Conservation (phyloP, 2,888 invertebrate genomes). For the Hypercompe scribonia region DNA sequence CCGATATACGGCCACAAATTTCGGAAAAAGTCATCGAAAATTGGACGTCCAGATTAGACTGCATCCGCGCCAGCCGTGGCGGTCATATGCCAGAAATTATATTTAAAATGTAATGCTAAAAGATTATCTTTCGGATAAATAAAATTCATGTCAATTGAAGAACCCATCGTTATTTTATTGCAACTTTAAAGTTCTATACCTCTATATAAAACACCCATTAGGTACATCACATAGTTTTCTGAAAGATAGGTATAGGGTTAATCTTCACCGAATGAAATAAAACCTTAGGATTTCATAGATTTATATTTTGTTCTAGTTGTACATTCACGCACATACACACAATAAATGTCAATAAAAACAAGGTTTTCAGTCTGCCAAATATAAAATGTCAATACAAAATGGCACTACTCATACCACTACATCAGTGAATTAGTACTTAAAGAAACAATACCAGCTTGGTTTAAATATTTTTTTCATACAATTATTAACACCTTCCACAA, state of each 20-base stretch:
- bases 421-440: constrained; percentile 49
- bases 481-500: constrained; percentile 30
- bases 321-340: constrained; percentile 86
- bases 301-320: constrained; percentile 82
- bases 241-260: background rate
- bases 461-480: constrained; percentile 30
- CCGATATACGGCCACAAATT: too few relatives aligned
- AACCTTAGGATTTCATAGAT: constrained; percentile 55
- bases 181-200: too few relatives aligned
- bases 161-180: too few relatives aligned
- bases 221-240: background rate
- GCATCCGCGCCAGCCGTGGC: too few relatives aligned
- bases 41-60: too few relatives aligned
- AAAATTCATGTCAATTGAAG: too few relatives aligned
- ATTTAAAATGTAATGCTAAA: too few relatives aligned
- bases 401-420: constrained; percentile 62
- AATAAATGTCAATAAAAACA: constrained; percentile 69
- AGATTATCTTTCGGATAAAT: too few relatives aligned
- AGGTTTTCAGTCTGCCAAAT: constrained; percentile 65
- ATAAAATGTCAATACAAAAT: constrained; percentile 61
- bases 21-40: too few relatives aligned
- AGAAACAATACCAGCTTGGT: constrained; percentile 41
- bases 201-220: too few relatives aligned
- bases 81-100: too few relatives aligned
- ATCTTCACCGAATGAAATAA: background rate